Evolutionary conservation across 1,140 invertebrate species (phyloP).

Genomic region (Magallana ariakensis): DNA sequence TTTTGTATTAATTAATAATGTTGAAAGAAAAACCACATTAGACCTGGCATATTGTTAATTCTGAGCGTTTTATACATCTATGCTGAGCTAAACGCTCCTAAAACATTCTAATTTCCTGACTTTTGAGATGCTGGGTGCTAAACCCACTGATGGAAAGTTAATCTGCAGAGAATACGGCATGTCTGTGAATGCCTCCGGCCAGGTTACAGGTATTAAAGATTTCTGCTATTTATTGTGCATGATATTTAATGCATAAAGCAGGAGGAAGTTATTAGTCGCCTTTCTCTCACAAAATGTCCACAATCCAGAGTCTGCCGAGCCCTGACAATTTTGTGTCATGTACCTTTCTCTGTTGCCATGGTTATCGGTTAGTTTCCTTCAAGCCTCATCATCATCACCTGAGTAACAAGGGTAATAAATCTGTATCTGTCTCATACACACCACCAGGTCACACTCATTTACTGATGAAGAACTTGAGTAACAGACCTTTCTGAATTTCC

Average conservation of each 20-base stretch:
- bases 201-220: not conserved
- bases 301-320: not conserved
- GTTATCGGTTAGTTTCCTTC: not conserved
- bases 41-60: not conserved
- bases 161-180: not conserved
- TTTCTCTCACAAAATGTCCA: not conserved
- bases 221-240: not conserved
- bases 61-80: not conserved
- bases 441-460: not conserved
- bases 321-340: constrained; percentile 7
- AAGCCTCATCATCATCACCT: not conserved
- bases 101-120: constrained; percentile 7
- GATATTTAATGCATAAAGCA: not conserved
- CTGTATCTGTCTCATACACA: not conserved
- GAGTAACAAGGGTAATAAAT: not conserved
- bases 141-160: not conserved
- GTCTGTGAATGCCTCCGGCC: not conserved
- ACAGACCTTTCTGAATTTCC: too few relatives aligned
- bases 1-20: not conserved
- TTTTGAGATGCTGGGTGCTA: not conserved
- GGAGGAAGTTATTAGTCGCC: constrained; percentile 1
- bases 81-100: not conserved
- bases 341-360: constrained; percentile 11
- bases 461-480: too few relatives aligned
- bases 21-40: not conserved